Conservation (phyloP, 2,797 vertebrate genomes). For the Xenopus petersii region DNA sequence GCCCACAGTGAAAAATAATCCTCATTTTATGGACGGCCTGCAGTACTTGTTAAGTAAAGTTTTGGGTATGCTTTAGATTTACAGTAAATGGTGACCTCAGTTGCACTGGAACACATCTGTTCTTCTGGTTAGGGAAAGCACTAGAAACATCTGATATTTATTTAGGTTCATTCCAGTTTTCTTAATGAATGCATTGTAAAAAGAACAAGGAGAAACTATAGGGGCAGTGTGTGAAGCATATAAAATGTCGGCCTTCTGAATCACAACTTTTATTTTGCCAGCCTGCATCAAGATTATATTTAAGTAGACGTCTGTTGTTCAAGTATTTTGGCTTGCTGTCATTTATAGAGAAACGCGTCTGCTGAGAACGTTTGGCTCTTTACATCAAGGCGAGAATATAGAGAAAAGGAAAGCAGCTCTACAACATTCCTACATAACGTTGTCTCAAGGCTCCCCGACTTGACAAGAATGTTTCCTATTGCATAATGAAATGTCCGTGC, state of each 20-base stretch:
- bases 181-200: constrained; percentile 15
- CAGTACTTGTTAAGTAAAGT: constrained; percentile 15
- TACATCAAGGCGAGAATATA: neutral
- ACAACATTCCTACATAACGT: constrained; percentile 8
- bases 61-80: constrained; percentile 34
- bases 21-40: constrained; percentile 14
- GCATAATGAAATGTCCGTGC: constrained; percentile 16
- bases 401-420: neutral
- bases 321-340: too few species aligned
- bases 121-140: constrained; percentile 24
- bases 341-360: too few species aligned
- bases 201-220: neutral
- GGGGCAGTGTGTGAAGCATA: constrained; percentile 2
- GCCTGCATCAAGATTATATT: neutral
- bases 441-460: constrained; percentile 3
- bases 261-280: neutral
- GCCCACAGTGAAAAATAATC: constrained; percentile 22
- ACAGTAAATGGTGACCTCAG: constrained; percentile 30
- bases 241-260: neutral
- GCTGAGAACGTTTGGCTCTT: too few species aligned
- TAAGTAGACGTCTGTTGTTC: neutral
- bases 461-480: constrained; percentile 6
- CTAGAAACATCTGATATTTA: constrained; percentile 27
- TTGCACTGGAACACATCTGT: constrained; percentile 34
- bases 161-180: constrained; percentile 29